Percentiles rank a stretch among this genome's conserved stretches.
Evolutionary conservation across 2,113 vertebrate genomes (phyloP).

Genomic region (Lethenteron reissneri): DNA sequence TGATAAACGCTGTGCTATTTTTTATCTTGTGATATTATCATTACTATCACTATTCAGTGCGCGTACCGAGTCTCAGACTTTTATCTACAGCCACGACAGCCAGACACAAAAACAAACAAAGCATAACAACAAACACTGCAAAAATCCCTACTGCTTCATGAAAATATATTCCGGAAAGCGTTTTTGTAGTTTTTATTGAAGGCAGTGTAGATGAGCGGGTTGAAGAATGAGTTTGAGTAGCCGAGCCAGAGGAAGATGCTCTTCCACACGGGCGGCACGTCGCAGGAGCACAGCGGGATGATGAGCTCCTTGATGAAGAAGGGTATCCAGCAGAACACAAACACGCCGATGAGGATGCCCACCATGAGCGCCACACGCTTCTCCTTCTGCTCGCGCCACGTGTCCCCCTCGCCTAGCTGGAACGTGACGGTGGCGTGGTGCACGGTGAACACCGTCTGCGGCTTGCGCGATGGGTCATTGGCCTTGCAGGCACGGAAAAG

Average conservation of each 20-base stretch:
- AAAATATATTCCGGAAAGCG: conserved; percentile 26
- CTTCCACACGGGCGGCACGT: conserved; percentile 24
- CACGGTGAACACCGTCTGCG: conserved; percentile 22
- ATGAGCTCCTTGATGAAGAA: conserved; percentile 27
- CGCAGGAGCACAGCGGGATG: conserved; percentile 26
- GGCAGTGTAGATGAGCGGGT: conserved; percentile 29
- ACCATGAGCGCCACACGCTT: conserved; percentile 25
- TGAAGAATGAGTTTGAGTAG: conserved; percentile 34
- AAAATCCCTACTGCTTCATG: conserved; percentile 13
- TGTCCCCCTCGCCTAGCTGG: conserved; percentile 19
- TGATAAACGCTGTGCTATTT: too few relatives aligned
- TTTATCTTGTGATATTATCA: too few relatives aligned
- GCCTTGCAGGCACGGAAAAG: conserved; percentile 13
- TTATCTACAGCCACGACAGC: too few relatives aligned
- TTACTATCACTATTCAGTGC: too few relatives aligned
- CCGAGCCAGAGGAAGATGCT: conserved; percentile 30
- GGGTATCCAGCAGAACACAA: conserved; percentile 27
- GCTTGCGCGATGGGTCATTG: conserved; percentile 17
- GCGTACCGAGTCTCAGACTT: too few relatives aligned
- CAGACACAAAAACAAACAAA: too few relatives aligned
- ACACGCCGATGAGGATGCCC: conserved; percentile 27
- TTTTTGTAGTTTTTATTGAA: conserved; percentile 34
- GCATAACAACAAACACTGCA: too few relatives aligned
- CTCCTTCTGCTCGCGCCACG: conserved; percentile 26
- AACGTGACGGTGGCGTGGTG: conserved; percentile 15